Percentiles rank a stretch among this genome's conserved stretches.
Conservation (phyloP, 2,113 vertebrate genomes). For the Xyliphius kryptos region DNA sequence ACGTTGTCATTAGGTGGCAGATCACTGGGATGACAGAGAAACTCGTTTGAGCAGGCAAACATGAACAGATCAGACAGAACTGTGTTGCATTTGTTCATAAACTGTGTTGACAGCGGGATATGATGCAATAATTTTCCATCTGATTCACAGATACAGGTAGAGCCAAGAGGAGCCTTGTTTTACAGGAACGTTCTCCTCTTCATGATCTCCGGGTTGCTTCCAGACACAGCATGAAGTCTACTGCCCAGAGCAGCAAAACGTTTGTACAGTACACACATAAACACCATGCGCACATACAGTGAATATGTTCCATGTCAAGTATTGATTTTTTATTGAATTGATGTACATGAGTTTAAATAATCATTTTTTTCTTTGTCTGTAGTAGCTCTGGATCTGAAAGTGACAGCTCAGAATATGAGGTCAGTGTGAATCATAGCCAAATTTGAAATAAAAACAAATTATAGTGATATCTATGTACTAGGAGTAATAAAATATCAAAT, state of each 20-base stretch:
- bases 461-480: no score
- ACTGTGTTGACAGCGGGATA: neutral
- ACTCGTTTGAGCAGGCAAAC: no score
- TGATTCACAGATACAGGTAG: conserved; percentile 35
- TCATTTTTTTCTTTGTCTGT: conserved; percentile 21
- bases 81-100: no score
- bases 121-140: neutral
- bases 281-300: neutral
- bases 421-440: conserved; percentile 30
- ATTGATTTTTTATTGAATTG: no score
- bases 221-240: conserved; percentile 20
- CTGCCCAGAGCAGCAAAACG: conserved; percentile 35
- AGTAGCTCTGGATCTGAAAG: conserved; percentile 35
- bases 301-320: neutral
- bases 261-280: conserved; percentile 22
- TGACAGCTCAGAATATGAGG: conserved; percentile 56
- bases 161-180: conserved; percentile 31
- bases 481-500: no score
- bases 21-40: no score
- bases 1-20: no score
- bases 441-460: no score
- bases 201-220: conserved; percentile 35
- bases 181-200: conserved; percentile 32
- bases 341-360: neutral
- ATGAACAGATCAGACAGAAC: no score